phyloP scores from a whole-genome alignment of 2,888 invertebrate genomes.

The Lamproptera curius region DNA sequence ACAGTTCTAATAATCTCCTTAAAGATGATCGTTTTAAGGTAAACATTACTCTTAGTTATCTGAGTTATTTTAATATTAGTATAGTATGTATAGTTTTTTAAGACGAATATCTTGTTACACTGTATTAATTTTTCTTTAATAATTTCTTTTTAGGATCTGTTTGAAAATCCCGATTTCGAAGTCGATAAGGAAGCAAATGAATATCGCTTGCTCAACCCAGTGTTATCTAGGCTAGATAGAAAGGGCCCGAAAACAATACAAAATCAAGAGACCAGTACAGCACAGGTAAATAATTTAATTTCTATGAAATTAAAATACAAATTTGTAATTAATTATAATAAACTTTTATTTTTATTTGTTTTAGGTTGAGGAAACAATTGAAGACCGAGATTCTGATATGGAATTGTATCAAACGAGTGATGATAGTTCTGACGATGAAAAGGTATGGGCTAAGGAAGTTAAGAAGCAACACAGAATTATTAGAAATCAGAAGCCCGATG shows the following conservation, averaged over 20 bases:
- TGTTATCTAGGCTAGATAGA: constrained; percentile 89
- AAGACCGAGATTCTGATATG: constrained; percentile 70
- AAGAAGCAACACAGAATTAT: constrained; percentile 85
- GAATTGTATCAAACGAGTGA: constrained; percentile 66
- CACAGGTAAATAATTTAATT: constrained; percentile 51
- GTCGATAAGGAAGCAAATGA: constrained; percentile 93
- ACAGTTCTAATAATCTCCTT: constrained; percentile 81
- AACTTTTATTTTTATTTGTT: constrained; percentile 9
- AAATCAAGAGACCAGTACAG: constrained; percentile 72
- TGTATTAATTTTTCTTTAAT: too few species aligned
- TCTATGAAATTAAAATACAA: neutral
- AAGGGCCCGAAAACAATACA: constrained; percentile 78
- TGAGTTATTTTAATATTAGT: neutral
- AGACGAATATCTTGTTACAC: too few species aligned
- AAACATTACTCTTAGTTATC: constrained; percentile 13
- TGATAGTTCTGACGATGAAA: constrained; percentile 88
- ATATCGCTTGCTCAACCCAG: constrained; percentile 92
- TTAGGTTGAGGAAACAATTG: constrained; percentile 45
- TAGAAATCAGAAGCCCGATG: constrained; percentile 56
- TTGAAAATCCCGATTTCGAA: constrained; percentile 95
- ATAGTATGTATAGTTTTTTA: neutral
- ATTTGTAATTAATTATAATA: neutral
- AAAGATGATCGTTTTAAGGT: constrained; percentile 92
- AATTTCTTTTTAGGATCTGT: constrained; percentile 79
- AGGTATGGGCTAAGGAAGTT: constrained; percentile 87